Base-by-base conservation (phyloP, 2,797 vertebrate species). In the Meda fulgida region DNA sequence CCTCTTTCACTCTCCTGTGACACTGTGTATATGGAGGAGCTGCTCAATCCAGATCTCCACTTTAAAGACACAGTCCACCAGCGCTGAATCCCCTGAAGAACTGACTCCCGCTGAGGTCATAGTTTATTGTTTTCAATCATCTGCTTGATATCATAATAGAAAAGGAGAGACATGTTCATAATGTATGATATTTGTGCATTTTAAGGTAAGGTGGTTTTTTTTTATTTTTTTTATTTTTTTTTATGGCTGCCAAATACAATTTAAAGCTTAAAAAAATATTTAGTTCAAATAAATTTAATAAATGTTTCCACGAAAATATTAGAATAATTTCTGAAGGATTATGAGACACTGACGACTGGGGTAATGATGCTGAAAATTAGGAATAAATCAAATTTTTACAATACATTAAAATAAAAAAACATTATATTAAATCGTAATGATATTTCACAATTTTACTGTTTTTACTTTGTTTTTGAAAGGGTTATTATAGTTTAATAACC, bases 1-100 rank as follows among this genome's bases (percentile, higher is more conserved):
- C 70, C 81, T 65, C 70, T 51, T 83, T 82, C 26, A 73, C 19
- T 48, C 21, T 83, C 19, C 40, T 60, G 70, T 82, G 55, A 63
- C 69, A 73, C 70, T 48, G 81, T 73, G n/a, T 73, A 16, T 43
- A 40, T 14, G 48, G 55, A 63, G 19, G 19, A 46, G 7, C 53
- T 82, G 26, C 21, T 67, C 43, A n/a, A 31, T 80, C 21, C 63
- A 82, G 16, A 81, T 70, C 40, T 80, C 40, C 40, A 34, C 43
- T 34, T 80, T 21, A 66, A 79, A 79, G 26, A 2, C 34, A 78
- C 75, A 78, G 75, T 81, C 66, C 80, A 63, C 38, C 53, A 60
- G 26, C 7, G 0, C 36, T 31, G 34, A 81, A 31, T 18, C 69
- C 58, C 75, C 4, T 40, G 40, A 51, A 8, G 29, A 80, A 51